Percentiles rank a stretch among this genome's conserved stretches.
Evolutionary conservation across 2,113 vertebrate species (phyloP).

Genomic region (Hipposideros armiger): DNA sequence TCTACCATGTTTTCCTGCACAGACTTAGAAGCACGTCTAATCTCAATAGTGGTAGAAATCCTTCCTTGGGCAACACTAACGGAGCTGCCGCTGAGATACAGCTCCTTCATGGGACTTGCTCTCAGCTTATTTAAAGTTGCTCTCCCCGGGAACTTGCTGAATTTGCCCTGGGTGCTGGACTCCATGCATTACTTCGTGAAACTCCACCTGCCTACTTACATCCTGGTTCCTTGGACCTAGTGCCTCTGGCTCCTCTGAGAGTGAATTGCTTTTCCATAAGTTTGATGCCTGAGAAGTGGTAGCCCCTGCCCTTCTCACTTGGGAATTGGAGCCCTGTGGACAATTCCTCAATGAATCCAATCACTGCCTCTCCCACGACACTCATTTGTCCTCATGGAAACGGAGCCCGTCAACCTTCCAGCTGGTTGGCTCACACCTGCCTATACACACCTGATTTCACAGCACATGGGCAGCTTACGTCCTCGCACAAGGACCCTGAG

Average conservation of each 20-base stretch:
- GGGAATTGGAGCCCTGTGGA: not conserved
- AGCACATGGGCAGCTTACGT: not conserved
- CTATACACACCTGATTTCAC: not conserved
- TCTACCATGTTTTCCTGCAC: not conserved
- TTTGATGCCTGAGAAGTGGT: not conserved
- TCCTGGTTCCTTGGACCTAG: not conserved
- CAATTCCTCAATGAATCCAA: not conserved
- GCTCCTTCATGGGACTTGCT: not conserved
- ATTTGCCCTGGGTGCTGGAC: not conserved
- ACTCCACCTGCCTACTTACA: not conserved
- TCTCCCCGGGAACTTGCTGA: not conserved
- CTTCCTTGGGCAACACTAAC: not conserved
- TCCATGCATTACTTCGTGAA: not conserved
- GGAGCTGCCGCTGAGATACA: accelerated
- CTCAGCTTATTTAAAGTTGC: not conserved
- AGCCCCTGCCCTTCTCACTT: not conserved
- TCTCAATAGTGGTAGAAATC: not conserved
- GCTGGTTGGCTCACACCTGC: not conserved
- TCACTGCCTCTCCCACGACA: not conserved
- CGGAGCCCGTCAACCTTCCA: not conserved
- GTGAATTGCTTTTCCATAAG: not conserved
- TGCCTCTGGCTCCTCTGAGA: not conserved
- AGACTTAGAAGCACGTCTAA: not conserved
- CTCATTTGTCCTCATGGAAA: not conserved
- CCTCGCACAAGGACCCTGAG: not conserved